These are phyloP conservation scores for sheep (Ovis aries) DNA, from an alignment of 2,113 vertebrate species.

Conservation along the genomic window ARS-UI_Ramb_v3.0 NC_056058.1:15832001-15832500, in stretches of 20 bases:
- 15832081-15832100: not conserved
- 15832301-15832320: not conserved
- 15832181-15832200: not conserved
- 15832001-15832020: not conserved
- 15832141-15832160: not conserved
- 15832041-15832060: not conserved
- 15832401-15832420: not conserved
- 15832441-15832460: not conserved
- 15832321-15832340: not conserved
- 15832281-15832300: not conserved
- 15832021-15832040: not conserved
- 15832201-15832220: not conserved
- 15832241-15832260: not conserved
- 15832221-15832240: not conserved
- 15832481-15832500: not conserved
- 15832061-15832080: not conserved
- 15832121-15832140: not conserved
- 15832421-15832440: accelerated
- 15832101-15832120: not conserved
- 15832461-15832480: too few relatives aligned
- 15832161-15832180: not conserved
- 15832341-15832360: not conserved
- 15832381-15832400: not conserved
- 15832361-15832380: not conserved
- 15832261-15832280: not conserved